Evolutionary conservation across 2,797 vertebrate species (phyloP), one percentile per base, ranked within the genome.

Genomic region (Anguilla pacifica): DNA sequence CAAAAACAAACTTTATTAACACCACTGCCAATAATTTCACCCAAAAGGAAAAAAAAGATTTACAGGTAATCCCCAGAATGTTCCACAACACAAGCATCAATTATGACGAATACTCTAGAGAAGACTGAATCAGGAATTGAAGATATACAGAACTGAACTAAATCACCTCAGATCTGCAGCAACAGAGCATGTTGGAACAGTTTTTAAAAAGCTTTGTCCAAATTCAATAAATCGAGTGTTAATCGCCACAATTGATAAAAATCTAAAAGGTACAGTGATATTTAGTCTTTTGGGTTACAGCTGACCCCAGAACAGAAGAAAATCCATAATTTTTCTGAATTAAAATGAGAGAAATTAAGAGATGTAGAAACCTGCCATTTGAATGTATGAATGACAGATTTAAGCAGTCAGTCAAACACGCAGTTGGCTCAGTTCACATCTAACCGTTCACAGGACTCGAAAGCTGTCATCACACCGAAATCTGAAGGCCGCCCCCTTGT

Each of bases 31-130:
- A 87, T 55, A 43, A 53, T 43, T 55, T 77, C 11, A 55, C 3
- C 35, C 6, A 72, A 22, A 51, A 81, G 39, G 43, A 67, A 51
- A 22, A 77, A 39, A 77, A 19, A 6, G 51, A n/a, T 35, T 59
- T 15, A 83, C 13, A 82, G 15, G 79, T 13, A 81, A 59, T 51
- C 86, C 53, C 49, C 22, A 83, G 43, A 87, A 70, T 70, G 31
- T 49, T 67, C 19, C 59, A 64, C 3, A 35, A 6, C 46, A 86
- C 51, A n/a, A 72, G 64, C 35, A 31, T 5, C 22, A 85, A 77
- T 85, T 61, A 49, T 31, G 35, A 87, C 53, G 57, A 84, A 53
- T 28, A 7, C 31, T 11, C n/a, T 31, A 84, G 28, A 70, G 79
- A 15, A 19, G n/a, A 49, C 28, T 83, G 83, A 22, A 3, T 0